Evolutionary conservation across 2,113 vertebrate genomes (phyloP).

Genomic region (Brachypodius melanocephalos): DNA sequence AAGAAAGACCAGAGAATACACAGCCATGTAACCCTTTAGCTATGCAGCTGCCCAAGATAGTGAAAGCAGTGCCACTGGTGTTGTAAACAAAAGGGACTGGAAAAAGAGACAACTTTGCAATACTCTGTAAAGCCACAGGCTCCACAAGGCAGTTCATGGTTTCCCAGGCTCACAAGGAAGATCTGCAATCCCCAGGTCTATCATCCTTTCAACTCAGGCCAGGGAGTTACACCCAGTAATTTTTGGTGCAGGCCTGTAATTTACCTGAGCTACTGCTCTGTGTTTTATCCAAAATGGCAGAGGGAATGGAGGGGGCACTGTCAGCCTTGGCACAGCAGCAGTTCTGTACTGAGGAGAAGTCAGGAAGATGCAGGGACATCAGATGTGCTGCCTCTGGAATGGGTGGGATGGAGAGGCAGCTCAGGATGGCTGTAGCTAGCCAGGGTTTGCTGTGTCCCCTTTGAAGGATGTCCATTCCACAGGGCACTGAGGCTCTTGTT

Average conservation of each 20-base stretch:
- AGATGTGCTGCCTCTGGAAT: rapidly evolving
- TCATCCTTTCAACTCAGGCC: slow-evolving; percentile 8
- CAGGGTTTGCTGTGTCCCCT: rapidly evolving
- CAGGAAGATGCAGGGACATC: rapidly evolving
- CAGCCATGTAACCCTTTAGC: background rate
- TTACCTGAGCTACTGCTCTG: background rate
- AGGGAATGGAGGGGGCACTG: background rate
- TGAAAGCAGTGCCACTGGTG: background rate
- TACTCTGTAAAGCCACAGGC: background rate
- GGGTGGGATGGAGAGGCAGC: rapidly evolving
- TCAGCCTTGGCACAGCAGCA: background rate
- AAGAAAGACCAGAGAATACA: background rate
- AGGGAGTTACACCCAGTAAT: slow-evolving; percentile 15
- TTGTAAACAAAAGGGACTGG: background rate
- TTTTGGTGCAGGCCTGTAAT: slow-evolving; percentile 9
- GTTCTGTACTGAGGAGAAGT: background rate
- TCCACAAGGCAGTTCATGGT: background rate
- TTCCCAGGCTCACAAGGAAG: slow-evolving; percentile 9
- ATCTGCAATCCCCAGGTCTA: background rate
- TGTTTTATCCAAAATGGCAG: background rate
- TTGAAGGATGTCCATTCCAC: background rate
- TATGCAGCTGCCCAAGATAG: background rate
- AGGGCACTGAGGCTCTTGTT: rapidly evolving
- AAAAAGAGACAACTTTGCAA: background rate
- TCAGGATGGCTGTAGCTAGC: background rate